Conservation (phyloP, 2,888 invertebrate species). For the Melanophora roralis region DNA sequence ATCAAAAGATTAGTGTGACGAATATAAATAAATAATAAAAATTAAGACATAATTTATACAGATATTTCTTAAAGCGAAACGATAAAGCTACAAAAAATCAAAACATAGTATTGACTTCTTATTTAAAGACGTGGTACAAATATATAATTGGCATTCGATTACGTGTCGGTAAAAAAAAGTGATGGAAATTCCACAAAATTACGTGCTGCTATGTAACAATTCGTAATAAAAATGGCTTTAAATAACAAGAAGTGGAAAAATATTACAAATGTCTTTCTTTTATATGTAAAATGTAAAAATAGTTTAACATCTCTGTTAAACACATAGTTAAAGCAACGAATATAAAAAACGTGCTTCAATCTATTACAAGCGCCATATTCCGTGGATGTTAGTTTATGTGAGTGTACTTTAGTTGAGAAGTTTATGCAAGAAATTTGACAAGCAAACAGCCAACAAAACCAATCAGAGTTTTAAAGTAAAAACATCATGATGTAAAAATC, state of each 20-base stretch:
- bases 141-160: constrained; percentile 69
- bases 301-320: constrained; percentile 28
- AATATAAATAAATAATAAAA: too few relatives aligned
- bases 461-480: background rate
- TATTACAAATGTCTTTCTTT: background rate
- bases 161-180: constrained; percentile 58
- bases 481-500: background rate
- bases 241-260: constrained; percentile 31
- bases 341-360: constrained; percentile 51
- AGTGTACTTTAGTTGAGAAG: background rate
- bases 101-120: background rate
- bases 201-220: constrained; percentile 52
- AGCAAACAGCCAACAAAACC: background rate
- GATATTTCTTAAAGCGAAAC: background rate
- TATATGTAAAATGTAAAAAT: background rate
- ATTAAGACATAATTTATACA: too few relatives aligned
- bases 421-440: constrained; percentile 39
- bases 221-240: constrained; percentile 16
- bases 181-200: constrained; percentile 45
- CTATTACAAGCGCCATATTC: constrained; percentile 14
- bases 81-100: background rate
- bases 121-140: constrained; percentile 24
- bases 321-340: constrained; percentile 53
- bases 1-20: too few relatives aligned
- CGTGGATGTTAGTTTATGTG: background rate